These are phyloP conservation scores for Danio aesculapii DNA, from an alignment of 2,797 vertebrate genomes.

Conservation along the genomic window DNA sequence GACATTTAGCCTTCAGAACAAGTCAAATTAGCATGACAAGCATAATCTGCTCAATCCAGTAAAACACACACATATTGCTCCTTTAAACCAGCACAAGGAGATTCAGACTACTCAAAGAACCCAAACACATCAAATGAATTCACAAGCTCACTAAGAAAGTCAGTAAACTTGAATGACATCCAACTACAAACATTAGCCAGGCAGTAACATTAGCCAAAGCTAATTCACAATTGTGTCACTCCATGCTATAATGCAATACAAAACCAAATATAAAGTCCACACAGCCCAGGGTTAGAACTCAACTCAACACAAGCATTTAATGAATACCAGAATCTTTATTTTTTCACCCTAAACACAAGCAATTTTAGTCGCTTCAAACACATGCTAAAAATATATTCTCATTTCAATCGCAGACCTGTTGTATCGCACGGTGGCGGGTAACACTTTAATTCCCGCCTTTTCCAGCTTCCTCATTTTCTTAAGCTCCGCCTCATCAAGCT, in stretches of 20 bases:
- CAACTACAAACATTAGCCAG: conserved; percentile 4
- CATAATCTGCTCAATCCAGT: conserved; percentile 8
- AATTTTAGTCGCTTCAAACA: conserved; percentile 19
- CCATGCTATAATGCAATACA: background rate
- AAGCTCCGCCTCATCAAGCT: conserved; percentile 74
- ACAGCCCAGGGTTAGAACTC: conserved; percentile 14
- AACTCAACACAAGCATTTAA: background rate
- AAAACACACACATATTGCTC: background rate
- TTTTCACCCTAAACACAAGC: background rate
- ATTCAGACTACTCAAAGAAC: conserved; percentile 5
- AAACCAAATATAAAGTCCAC: background rate
- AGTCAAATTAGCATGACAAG: background rate
- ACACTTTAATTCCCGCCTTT: conserved; percentile 89
- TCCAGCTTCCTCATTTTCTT: conserved; percentile 83
- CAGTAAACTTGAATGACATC: background rate
- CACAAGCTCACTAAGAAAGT: background rate
- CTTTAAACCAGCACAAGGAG: background rate
- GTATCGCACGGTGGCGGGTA: conserved; percentile 86
- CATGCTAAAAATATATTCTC: background rate
- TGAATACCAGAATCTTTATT: background rate
- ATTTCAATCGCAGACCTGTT: conserved; percentile 85
- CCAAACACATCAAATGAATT: background rate
- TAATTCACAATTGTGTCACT: background rate
- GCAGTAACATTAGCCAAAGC: background rate
- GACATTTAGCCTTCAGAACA: background rate